Percentiles rank a stretch among this genome's conserved stretches.
Evolutionary conservation across 1,140 invertebrate species (phyloP).

Genomic region (Frieseomelitta varia): DNA sequence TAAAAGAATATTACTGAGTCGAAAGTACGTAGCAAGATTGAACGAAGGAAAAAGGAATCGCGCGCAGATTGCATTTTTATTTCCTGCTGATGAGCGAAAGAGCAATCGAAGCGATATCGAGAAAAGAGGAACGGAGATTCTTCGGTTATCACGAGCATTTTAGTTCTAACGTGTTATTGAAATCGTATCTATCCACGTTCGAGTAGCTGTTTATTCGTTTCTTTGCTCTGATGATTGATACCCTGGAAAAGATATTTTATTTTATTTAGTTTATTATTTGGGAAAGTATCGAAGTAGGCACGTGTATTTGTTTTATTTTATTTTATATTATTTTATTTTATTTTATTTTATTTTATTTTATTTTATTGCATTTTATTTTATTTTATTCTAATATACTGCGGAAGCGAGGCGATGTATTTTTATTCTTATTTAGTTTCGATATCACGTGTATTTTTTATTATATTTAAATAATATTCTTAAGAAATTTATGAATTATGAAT

Average conservation of each 20-base stretch:
- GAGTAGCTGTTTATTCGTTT: not conserved
- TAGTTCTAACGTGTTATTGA: not conserved
- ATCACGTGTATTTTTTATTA: not conserved
- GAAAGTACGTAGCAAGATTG: no score
- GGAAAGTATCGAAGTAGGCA: not conserved
- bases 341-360: not conserved
- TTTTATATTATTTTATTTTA: not conserved
- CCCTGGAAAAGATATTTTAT: no score
- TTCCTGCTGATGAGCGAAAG: not conserved
- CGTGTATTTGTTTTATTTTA: not conserved
- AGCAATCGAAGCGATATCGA: not conserved
- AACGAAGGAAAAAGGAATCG: not conserved
- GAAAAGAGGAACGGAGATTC: not conserved
- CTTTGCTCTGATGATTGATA: no score
- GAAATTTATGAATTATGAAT: not conserved
- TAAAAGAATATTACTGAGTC: no score
- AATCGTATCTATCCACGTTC: not conserved
- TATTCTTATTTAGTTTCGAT: not conserved
- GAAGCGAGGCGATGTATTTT: not conserved
- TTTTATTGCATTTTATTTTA: no score
- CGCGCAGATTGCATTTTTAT: not conserved
- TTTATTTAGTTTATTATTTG: not conserved
- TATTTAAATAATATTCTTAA: not conserved
- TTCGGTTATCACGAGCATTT: slow-evolving; percentile 11
- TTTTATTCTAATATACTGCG: not conserved